Evolutionary conservation across 1,140 invertebrate genomes (phyloP).

Genomic region (Tetramorium parvispinum): DNA sequence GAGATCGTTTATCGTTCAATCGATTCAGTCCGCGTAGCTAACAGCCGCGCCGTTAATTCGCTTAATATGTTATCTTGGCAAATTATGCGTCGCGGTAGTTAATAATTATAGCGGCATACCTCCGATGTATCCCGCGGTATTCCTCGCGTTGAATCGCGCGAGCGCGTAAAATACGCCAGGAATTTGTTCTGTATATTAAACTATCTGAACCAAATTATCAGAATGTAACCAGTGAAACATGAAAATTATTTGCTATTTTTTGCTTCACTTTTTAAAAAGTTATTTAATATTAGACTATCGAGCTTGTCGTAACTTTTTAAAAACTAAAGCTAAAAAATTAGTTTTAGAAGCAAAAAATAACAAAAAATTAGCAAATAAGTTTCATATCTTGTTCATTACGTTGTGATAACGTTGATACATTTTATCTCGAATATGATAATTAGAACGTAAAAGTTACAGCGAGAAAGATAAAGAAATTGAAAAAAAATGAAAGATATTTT

Average conservation of each 20-base stretch:
- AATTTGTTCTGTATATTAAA: not conserved
- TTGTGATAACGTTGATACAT: not conserved
- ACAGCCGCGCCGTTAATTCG: constrained; percentile 49
- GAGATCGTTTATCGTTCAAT: constrained; percentile 46
- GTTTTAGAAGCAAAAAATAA: no score
- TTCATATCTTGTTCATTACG: no score
- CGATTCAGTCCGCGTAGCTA: not conserved
- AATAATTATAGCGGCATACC: constrained; percentile 21
- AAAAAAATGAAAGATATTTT: not conserved
- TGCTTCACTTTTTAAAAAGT: no score
- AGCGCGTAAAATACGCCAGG: not conserved
- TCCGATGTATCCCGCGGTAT: not conserved
- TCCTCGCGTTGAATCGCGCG: not conserved
- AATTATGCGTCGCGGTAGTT: constrained; percentile 46
- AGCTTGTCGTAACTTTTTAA: no score
- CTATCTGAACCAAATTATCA: no score
- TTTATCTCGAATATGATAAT: not conserved
- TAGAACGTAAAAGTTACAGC: not conserved
- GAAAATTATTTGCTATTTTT: no score
- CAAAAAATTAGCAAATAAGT: no score
- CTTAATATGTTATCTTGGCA: constrained; percentile 30
- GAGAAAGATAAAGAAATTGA: not conserved
- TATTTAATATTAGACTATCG: no score
- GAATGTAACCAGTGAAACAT: no score
- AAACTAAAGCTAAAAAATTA: no score